Evolutionary conservation across 2,797 vertebrate species (phyloP).

Genomic region (Tiaroga cobitis): DNA sequence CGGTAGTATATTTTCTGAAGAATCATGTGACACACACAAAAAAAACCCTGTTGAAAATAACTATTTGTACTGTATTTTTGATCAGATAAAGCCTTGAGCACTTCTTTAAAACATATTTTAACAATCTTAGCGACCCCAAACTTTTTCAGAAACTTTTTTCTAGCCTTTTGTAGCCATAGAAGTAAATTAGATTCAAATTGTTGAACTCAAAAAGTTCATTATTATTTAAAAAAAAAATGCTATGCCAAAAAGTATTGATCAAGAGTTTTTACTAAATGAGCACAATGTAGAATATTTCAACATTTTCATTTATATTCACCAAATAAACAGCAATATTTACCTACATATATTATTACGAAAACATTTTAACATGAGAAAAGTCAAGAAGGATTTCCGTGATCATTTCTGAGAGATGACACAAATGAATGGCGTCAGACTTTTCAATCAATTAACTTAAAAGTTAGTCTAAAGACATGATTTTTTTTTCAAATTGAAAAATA

Average conservation of each 20-base stretch:
- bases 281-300: no score
- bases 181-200: not conserved
- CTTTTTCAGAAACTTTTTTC: no score
- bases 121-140: not conserved
- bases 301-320: not conserved
- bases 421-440: not conserved
- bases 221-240: no score
- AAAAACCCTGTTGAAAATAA: no score
- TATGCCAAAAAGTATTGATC: no score
- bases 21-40: no score
- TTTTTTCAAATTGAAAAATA: not conserved
- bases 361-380: not conserved
- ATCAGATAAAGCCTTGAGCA: not conserved
- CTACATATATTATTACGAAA: not conserved
- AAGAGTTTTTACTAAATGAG: no score
- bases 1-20: not conserved
- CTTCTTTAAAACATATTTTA: not conserved
- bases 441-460: not conserved
- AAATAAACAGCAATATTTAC: not conserved
- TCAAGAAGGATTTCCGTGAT: not conserved
- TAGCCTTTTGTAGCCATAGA: not conserved
- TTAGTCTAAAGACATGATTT: not conserved
- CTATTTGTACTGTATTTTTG: no score
- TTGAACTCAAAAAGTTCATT: not conserved
- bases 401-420: not conserved